Base-by-base conservation (phyloP, 64 coral and sea anemone genomes). In the Pocillopora verrucosa region DNA sequence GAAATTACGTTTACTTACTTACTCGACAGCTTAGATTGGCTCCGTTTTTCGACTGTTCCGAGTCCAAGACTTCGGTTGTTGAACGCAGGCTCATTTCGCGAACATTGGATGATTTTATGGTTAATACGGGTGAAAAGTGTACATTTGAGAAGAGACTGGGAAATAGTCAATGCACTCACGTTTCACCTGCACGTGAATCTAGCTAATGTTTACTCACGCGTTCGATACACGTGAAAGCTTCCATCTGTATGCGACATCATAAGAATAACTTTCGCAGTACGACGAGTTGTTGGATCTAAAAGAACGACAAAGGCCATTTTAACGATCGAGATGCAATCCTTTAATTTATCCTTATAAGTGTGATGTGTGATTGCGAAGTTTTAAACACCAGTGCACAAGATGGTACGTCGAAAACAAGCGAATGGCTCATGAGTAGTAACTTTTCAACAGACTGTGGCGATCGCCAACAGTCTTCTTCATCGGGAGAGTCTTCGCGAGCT, bases 341-440 rank as follows among this genome's bases (percentile, higher is more conserved):
- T 51, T 3, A 1, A 19, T 22, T 67, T 11, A 70, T 24, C 2
- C 22, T 30, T 24, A 11, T 1, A 70, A 24, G 67, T 24, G 10
- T 25, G 20, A 70, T 70, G 67, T 70, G 67, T 11, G 67, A 70
- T 70, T 72, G 82, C 16, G 82, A 85, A 20, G 82, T 41, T 25
- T 22, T 85, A 5, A 85, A 72, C 34, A 65, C 67, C 15, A 85
- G 63, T 5, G 57, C 82, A 13, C 62, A 41, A 2, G 82, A 85
- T 65, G 67, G 67, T 24, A 70, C 20, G 11, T 70, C 67, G n/a
- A 70, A 70, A 65, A 85, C 82, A 7, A 85, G 82, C 22, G 82
- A 85, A 72, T 85, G 82, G 82, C 65, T 72, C 0, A 72, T 72
- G 65, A 72, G 51, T 5, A 72, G 45, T 57, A 85, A 85, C 26